Evolutionary conservation across 1,140 invertebrate genomes (phyloP).

Genomic region (Papilio xuthus): DNA sequence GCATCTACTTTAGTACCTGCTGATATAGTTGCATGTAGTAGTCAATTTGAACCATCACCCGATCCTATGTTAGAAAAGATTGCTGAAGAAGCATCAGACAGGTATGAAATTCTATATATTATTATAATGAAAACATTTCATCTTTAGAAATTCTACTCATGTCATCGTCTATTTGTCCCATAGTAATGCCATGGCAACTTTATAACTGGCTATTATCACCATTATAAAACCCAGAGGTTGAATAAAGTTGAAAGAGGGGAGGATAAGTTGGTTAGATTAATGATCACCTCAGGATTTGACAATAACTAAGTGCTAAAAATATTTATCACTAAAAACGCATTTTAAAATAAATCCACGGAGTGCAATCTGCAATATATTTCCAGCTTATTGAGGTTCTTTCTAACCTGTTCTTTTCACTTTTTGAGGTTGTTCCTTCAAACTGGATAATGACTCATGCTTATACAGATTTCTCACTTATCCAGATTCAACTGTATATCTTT

Average conservation of each 20-base stretch:
- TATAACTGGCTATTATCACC: background rate
- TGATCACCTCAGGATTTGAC: background rate
- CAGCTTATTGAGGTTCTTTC: no score
- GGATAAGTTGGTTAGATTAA: background rate
- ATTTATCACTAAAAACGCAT: background rate
- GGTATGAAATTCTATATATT: slow-evolving; percentile 48
- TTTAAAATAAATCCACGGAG: background rate
- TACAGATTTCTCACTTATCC: no score
- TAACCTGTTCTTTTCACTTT: no score
- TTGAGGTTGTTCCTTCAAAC: no score
- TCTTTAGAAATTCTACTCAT: background rate
- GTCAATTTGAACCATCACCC: slow-evolving; percentile 79
- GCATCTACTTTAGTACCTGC: slow-evolving; percentile 71
- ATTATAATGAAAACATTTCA: background rate
- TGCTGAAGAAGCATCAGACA: slow-evolving; percentile 76
- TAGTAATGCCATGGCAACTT: background rate
- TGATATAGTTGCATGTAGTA: slow-evolving; percentile 77
- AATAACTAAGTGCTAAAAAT: background rate
- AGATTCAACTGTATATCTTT: no score
- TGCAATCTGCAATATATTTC: no score
- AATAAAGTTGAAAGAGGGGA: background rate
- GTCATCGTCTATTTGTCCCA: slow-evolving; percentile 51
- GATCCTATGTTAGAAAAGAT: slow-evolving; percentile 77
- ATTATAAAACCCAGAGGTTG: slow-evolving; percentile 44
- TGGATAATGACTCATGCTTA: no score